Base-by-base conservation (phyloP, 2,888 invertebrate species). In the Drosophila flavopinicola region DNA sequence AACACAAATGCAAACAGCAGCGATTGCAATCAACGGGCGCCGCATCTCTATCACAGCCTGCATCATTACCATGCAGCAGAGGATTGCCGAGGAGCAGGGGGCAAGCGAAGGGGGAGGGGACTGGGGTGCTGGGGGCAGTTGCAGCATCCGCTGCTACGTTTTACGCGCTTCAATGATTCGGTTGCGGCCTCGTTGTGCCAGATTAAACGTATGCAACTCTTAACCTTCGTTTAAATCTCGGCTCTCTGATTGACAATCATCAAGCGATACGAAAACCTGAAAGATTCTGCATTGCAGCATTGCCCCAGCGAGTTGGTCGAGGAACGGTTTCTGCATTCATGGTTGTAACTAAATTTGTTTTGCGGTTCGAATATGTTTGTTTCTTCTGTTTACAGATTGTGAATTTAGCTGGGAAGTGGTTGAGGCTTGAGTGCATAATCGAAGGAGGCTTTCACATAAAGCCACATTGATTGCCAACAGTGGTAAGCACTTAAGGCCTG, bases 141-240 rank as follows among this genome's bases (percentile, higher is more conserved):
- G 72, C 79, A 73, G 82, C 78, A 84, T 83, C 83, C 76, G 78
- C 52, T 63, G 53, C 68, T 63, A 64, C 64, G 68, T 68, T 83
- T 84, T 83, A 80, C 84, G 85, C 84, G 80, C 85, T 76, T 85
- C 71, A 85, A 76, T 84, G 84, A 74, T 64, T 78, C 63, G 66
- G 44, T 53, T 51, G 37, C 56, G 52, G 29, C 44, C 54, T 51
- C 61, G 39, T 60, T 54, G 37, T 53, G 48, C 59, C 57, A 75
- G 84, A 79, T 84, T 86, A 86, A 86, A 68, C 72, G 86, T 79
- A 87, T 87, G 78, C 85, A 86, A 82, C 85, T 85, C 71, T 85
- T 82, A 87, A 79, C 87, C 86, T 86, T 87, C 82, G 72, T 74
- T 84, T 84, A 80, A 76, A 71, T 77, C 69, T 64, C 66, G 3